phyloP scores from a whole-genome alignment of 2,113 vertebrate species.

The Thomomys bottae region DNA sequence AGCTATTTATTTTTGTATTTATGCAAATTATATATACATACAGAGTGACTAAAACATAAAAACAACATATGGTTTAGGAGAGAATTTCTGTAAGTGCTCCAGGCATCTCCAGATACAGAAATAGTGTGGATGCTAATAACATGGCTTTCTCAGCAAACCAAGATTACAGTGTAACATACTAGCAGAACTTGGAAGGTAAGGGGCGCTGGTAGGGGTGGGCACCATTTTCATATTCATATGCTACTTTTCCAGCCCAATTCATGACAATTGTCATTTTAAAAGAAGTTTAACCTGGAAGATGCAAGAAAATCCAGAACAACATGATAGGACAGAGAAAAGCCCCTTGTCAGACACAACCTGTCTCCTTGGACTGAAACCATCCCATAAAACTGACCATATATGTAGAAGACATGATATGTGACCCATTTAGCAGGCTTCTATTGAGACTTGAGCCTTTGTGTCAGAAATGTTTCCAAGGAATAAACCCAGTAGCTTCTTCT shows the following conservation, averaged over 20 bases:
- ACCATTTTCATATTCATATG: neutral
- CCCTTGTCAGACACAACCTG: neutral
- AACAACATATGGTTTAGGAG: conserved; percentile 72
- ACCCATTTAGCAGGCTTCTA: neutral
- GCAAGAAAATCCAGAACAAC: neutral
- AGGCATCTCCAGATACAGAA: conserved; percentile 37
- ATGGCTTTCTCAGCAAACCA: neutral
- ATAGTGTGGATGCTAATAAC: conserved; percentile 56
- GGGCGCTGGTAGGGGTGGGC: neutral
- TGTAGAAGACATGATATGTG: neutral
- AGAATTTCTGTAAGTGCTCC: conserved; percentile 60
- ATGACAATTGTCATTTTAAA: neutral
- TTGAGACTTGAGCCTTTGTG: neutral
- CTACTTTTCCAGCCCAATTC: neutral
- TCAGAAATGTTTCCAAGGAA: neutral
- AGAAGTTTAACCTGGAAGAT: neutral
- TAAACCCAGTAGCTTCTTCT: neutral
- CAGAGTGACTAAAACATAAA: conserved; percentile 60
- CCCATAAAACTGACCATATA: neutral
- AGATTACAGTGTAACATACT: neutral
- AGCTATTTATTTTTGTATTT: conserved; percentile 79
- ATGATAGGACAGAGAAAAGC: neutral
- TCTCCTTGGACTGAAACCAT: neutral
- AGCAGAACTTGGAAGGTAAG: neutral
- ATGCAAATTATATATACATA: conserved; percentile 71